Evolutionary conservation across 2,797 vertebrate species (phyloP), one percentile per base, ranked within the genome.

Genomic region (Mus minutoides): DNA sequence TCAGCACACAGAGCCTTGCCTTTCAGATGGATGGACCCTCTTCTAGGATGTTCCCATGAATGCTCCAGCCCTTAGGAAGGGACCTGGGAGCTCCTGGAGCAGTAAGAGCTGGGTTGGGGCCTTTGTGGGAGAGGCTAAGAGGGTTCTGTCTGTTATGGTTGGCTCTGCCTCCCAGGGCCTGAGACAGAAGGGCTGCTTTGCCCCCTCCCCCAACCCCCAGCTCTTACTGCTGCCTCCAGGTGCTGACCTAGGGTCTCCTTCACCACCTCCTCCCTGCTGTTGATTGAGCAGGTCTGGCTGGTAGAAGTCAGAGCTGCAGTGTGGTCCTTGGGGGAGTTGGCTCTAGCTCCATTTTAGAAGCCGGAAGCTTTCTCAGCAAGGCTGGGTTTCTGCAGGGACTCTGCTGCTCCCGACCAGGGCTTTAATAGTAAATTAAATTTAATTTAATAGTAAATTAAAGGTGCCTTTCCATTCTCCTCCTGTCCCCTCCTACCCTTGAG

Each of bases 311-410:
- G 54, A 67, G 75, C 69, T 54, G 24, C 46, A 31, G 9, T 11
- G 0, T 3, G 3, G 84, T 31, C 40, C 13, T 29, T 2, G 1
- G 40, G 40, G 75, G 56, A 77, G 22, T 75, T 43, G 46, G 40
- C 73, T 84, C 80, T 37, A 8, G 80, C 84, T 95, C 58, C n/a
- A 19, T 67, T 85, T 89, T 75, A 71, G 83, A 34, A n/a, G 64
- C 19, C 0, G 24, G 46, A 29, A 21, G 79, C 49, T 34, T 52
- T 71, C 92, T 69, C 37, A 29, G 43, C 26, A 67, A 95, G 89
- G 67, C 92, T 31, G 22, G 75, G 71, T n/a, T 78, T 80, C 76
- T 37, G 1, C 26, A n/a, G 69, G 67, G 58, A 13, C 31, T 78
- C 82, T 37, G 52, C 76, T 86, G 78, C n/a, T 37, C 31, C 17